Evolutionary conservation across 1,140 invertebrate species (phyloP).

Genomic region (Daktulosphaira vitifoliae): DNA sequence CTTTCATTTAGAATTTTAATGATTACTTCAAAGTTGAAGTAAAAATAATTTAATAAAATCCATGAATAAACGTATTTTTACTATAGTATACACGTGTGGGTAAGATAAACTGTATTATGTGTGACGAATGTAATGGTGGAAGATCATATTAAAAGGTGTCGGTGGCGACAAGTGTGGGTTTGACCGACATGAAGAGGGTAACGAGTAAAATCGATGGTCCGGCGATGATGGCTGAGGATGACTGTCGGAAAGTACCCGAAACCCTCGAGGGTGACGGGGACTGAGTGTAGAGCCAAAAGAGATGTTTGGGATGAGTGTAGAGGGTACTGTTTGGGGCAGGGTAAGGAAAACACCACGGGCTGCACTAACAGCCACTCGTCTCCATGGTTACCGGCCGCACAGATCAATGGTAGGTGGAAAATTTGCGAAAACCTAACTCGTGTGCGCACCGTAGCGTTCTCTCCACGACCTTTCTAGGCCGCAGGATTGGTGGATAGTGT

Average conservation of each 20-base stretch:
- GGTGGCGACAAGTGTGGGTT: conserved; percentile 33
- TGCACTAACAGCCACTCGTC: not conserved
- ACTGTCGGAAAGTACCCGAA: too few species aligned
- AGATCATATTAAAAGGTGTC: conserved; percentile 29
- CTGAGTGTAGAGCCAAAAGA: not conserved
- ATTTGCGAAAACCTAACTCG: conserved; percentile 25
- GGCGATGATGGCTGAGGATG: not conserved
- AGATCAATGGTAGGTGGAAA: conserved; percentile 32
- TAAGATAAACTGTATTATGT: too few species aligned
- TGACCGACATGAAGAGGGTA: conserved; percentile 33
- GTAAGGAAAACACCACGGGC: not conserved
- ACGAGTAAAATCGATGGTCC: conserved; percentile 34
- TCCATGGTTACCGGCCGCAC: conserved; percentile 23
- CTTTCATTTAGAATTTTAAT: too few species aligned
- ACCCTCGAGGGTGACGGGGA: too few species aligned
- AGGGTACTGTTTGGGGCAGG: not conserved
- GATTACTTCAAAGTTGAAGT: too few species aligned
- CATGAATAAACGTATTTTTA: too few species aligned
- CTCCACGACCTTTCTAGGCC: not conserved
- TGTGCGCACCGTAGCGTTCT: conserved; percentile 1
- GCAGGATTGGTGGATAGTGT: too few species aligned
- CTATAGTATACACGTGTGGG: too few species aligned
- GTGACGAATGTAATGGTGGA: too few species aligned
- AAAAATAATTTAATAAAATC: too few species aligned
- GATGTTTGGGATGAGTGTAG: not conserved